phyloP scores from a whole-genome alignment of 2,888 invertebrate genomes.

The Loripinus fragilis region DNA sequence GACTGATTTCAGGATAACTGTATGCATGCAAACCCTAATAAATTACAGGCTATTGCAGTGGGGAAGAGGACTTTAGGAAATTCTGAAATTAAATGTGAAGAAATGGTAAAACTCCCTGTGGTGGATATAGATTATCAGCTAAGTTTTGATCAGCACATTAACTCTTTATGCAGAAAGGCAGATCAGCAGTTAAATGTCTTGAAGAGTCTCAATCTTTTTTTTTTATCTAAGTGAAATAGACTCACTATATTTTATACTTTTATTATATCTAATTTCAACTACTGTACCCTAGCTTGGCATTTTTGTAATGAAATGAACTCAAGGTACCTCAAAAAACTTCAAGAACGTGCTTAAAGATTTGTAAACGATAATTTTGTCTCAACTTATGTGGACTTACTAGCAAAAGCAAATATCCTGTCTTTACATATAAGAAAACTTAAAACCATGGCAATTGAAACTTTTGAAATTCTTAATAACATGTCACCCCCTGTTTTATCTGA shows the following conservation, averaged over 20 bases:
- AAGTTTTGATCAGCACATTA: not conserved
- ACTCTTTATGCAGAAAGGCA: not conserved
- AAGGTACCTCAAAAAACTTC: not conserved
- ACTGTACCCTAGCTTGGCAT: not conserved
- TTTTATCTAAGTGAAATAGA: not conserved
- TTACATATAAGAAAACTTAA: not conserved
- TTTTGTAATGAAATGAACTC: not conserved
- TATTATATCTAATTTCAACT: not conserved
- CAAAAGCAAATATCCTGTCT: not conserved
- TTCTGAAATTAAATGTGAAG: not conserved
- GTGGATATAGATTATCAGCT: not conserved
- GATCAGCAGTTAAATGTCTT: not conserved
- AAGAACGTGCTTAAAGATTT: not conserved
- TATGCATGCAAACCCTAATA: not conserved
- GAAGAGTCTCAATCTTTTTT: not conserved
- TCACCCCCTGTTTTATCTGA: too few relatives aligned
- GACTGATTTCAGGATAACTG: not conserved
- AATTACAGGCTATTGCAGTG: not conserved
- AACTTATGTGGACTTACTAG: not conserved
- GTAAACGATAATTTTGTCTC: not conserved
- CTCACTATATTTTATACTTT: not conserved
- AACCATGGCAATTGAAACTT: slow-evolving; percentile 7
- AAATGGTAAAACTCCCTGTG: not conserved
- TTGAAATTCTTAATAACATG: not conserved
- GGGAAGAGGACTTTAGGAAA: not conserved